phyloP scores from a whole-genome alignment of 2,113 vertebrate species.

The Elephas maximus region DNA sequence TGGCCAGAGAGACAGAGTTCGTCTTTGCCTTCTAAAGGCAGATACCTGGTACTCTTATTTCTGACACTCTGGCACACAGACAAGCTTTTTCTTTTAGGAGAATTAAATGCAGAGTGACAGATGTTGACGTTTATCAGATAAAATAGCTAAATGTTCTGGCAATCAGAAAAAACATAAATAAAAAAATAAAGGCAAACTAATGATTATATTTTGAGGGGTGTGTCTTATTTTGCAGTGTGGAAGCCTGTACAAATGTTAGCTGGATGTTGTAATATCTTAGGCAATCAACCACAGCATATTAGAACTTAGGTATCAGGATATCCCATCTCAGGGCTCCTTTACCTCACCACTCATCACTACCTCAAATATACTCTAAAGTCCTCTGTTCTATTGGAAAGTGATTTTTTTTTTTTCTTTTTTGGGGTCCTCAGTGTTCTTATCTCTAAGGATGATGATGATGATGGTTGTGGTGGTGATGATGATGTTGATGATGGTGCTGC shows the following conservation, averaged over 20 bases:
- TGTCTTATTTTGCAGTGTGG: background rate
- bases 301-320: background rate
- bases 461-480: background rate
- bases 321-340: background rate
- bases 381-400: background rate
- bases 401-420: background rate
- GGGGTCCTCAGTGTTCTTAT: background rate
- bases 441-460: background rate
- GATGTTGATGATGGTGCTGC: too few relatives aligned
- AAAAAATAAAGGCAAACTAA: background rate
- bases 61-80: background rate
- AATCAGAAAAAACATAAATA: slow-evolving; percentile 12
- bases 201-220: background rate
- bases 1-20: slow-evolving; percentile 50
- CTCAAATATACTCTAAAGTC: background rate
- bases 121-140: slow-evolving; percentile 61
- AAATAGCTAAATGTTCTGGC: slow-evolving; percentile 48
- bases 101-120: slow-evolving; percentile 62
- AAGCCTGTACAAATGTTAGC: background rate
- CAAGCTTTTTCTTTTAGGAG: slow-evolving; percentile 60
- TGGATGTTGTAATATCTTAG: background rate
- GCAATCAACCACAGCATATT: background rate
- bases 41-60: background rate
- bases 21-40: background rate
- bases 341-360: background rate